These are phyloP conservation scores for Dicentrarchus labrax DNA, from an alignment of 2,113 vertebrate species.

Conservation along the genomic window DNA sequence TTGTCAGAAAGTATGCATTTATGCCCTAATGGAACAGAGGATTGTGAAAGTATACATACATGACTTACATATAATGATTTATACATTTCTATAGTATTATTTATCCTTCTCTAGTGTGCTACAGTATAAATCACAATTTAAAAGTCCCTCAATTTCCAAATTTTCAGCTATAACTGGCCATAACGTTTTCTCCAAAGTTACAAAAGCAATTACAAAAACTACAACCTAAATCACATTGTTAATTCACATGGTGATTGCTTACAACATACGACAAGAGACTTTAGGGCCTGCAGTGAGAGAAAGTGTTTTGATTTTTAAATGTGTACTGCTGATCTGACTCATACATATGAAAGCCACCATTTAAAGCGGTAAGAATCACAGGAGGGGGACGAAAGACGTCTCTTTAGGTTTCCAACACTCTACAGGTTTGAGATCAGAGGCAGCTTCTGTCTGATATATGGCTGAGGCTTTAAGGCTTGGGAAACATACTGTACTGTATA, in stretches of 20 bases:
- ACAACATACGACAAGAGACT: constrained; percentile 66
- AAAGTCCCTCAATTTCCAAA: background rate
- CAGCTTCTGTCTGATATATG: constrained; percentile 66
- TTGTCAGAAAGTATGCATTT: background rate
- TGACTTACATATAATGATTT: background rate
- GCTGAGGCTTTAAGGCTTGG: constrained; percentile 58
- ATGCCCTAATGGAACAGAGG: background rate
- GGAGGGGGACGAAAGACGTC: constrained; percentile 62
- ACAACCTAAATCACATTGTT: constrained; percentile 64
- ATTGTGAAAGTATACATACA: background rate
- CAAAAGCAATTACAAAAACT: constrained; percentile 56
- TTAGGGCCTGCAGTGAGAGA: constrained; percentile 58
- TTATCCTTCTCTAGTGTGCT: background rate
- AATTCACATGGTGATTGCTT: constrained; percentile 72
- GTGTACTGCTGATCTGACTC: constrained; percentile 77
- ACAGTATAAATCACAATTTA: background rate
- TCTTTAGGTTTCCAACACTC: constrained; percentile 71
- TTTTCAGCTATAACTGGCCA: constrained; percentile 42
- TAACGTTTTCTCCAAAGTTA: constrained; percentile 41
- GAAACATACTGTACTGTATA: constrained; percentile 65
- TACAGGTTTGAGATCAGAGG: constrained; percentile 76
- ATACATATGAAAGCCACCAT: constrained; percentile 78
- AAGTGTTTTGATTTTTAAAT: constrained; percentile 79
- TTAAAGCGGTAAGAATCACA: constrained; percentile 68
- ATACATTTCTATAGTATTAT: background rate